Evolutionary conservation across 2,888 invertebrate genomes (phyloP), one percentile per base, ranked within the genome.

Genomic region (Lysandra bellargus): DNA sequence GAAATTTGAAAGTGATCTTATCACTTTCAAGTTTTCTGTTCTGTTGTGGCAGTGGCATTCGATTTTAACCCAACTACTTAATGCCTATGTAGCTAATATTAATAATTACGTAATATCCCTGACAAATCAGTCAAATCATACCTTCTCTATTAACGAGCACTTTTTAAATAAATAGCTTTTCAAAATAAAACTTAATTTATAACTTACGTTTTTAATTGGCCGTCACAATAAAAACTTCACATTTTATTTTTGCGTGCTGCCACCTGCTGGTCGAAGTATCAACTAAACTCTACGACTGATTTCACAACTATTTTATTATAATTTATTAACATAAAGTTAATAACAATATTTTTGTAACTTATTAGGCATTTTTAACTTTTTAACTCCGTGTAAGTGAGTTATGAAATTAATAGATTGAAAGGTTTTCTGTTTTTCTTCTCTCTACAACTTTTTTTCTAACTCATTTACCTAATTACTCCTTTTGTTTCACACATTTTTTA

Each of bases 231-330:
- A 30, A 30, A 69, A 33, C 64, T 69, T 30, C 64, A 12, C 14
- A 33, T 69, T 69, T 64, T 14, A 14, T 33, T 64, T 64, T 14
- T 33, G 69, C 69, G 69, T 69, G 69, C 69, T 69, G 69, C 69
- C 69, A 69, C 69, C 69, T 69, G 69, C 69, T 2, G 69, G 69
- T 37, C 33, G 69, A 33, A 69, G 14, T 69, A 69, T 69, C 69
- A 69, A 69, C 69, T 69, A 69, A 69, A 69, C 12, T 37, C 33
- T 37, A 69, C 69, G 14, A 69, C 33, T 33, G 33, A 33, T 69
- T 69, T 17, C 69, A 69, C 69, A 69, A 69, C 33, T 69, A 69
- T 37, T 69, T 69, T 69, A 69, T 33, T 69, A 17, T 37, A 37
- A 17, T 69, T 37, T 6, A 12, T 69, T 17, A 57, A 14, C 57